A percentile compares a stretch with the other conserved stretches of the same genome.
Conservation (phyloP, 2,888 invertebrate genomes). For the Lathronympha strigana region DNA sequence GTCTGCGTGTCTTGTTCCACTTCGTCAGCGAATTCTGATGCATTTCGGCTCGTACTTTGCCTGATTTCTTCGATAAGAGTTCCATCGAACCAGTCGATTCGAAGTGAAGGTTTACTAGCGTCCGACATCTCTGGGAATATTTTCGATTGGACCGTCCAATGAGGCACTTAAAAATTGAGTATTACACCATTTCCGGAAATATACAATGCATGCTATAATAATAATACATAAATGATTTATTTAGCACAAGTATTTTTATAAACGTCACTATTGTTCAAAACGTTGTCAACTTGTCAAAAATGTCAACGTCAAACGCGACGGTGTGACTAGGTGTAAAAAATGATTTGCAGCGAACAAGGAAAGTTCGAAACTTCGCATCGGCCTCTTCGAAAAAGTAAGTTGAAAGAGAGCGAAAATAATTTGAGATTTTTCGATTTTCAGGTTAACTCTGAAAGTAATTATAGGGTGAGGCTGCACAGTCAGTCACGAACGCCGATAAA, state of each 20-base stretch:
- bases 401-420: too few relatives aligned
- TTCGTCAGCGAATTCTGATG: conserved; percentile 62
- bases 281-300: background rate
- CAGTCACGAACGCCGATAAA: too few relatives aligned
- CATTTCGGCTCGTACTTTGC: conserved; percentile 47
- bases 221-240: background rate
- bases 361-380: too few relatives aligned
- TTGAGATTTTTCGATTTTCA: too few relatives aligned
- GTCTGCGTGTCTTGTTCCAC: conserved; percentile 53
- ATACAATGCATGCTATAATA: background rate
- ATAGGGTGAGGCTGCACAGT: too few relatives aligned
- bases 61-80: conserved; percentile 67
- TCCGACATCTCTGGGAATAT: conserved; percentile 57
- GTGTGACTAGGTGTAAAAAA: background rate
- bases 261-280: background rate
- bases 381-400: too few relatives aligned
- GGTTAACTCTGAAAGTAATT: too few relatives aligned
- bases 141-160: background rate
- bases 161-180: background rate
- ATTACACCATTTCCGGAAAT: background rate
- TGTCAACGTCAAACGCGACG: background rate
- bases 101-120: conserved; percentile 61
- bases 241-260: conserved; percentile 3
- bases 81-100: conserved; percentile 81
- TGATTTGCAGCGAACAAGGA: too few relatives aligned